Evolutionary conservation across 2,888 invertebrate species (phyloP).

Genomic region (Hyalella azteca): DNA sequence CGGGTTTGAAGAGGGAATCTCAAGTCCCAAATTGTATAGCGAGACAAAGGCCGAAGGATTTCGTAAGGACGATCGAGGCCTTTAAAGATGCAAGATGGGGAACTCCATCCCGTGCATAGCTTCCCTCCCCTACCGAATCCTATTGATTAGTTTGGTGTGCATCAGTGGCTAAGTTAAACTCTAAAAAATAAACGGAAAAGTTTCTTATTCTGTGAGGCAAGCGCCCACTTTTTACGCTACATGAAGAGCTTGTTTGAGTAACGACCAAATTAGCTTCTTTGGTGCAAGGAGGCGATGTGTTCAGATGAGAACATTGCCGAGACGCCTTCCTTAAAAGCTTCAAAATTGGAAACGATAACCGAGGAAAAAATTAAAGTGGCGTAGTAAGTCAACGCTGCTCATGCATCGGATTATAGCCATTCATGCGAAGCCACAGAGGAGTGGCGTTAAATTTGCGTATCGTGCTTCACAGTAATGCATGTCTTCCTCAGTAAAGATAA

Average conservation of each 20-base stretch:
- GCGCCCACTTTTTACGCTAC: slow-evolving; percentile 3
- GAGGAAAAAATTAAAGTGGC: not conserved
- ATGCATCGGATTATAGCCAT: slow-evolving; percentile 9
- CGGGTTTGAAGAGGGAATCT: no score
- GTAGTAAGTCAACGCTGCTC: not conserved
- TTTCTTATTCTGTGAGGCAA: slow-evolving; percentile 8
- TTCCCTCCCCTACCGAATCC: not conserved
- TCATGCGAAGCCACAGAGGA: no score
- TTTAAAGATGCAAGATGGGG: slow-evolving; percentile 14
- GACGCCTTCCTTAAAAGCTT: slow-evolving; percentile 6
- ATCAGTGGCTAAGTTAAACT: slow-evolving; percentile 16
- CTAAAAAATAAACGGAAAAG: slow-evolving; percentile 14
- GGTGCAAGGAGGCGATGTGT: not conserved
- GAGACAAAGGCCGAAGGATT: not conserved
- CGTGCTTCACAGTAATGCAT: no score
- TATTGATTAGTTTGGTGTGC: slow-evolving; percentile 35
- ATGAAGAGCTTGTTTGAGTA: slow-evolving; percentile 9
- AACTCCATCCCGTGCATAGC: not conserved
- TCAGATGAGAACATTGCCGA: slow-evolving; percentile 3
- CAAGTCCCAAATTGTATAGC: no score
- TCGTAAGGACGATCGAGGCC: not conserved
- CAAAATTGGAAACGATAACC: slow-evolving; percentile 14
- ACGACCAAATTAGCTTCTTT: slow-evolving; percentile 31
- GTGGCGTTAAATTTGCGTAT: no score
- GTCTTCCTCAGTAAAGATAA: no score